Evolutionary conservation across 2,113 vertebrate species (phyloP), one percentile per base, ranked within the genome.

Genomic region (Scomber colias): DNA sequence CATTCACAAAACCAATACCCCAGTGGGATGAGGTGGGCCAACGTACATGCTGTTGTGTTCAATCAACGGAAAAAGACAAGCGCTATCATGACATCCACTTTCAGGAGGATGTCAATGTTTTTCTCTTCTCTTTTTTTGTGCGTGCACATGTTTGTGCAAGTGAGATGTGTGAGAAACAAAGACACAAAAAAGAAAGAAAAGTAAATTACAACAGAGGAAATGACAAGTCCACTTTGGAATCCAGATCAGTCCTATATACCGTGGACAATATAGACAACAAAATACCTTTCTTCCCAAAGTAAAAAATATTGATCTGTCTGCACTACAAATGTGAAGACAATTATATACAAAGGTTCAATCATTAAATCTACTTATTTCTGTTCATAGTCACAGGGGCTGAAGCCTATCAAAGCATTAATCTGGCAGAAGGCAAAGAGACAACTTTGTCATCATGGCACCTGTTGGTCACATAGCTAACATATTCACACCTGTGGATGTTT

Each of bases 1-100:
- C 90, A 92, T 91, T 93, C 87, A 92, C 90, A 91, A 92, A 92
- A 88, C 92, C 93, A 92, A 94, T 94, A 91, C 85, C 83, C 79
- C 54, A 13, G 86, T 88, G 84, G 86, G 85, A 94, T 92, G 84
- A 92, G 87, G 78, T 71, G 11, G 45, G 48, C 27, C 44, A 8
- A 16, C 19, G 24, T 15, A 61, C 35, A 74, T 35, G 3, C 66
- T 45, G 64, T 10, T 59, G 49, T 76, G 81, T 75, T 83, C 87
- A 90, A 91, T 89, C 82, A 87, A 11, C 17, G 9, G 31, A 64
- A 85, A 64, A 59, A 75, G 15, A 59, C 57, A 16, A 56, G 55
- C 16, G 77, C 65, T 53, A 57, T 85, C 76, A 76, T 50, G 56
- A 71, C 48, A 63, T 69, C 80, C 69, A 73, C 61, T 82, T 71